These are phyloP conservation scores for Ochropleura plecta DNA, from an alignment of 2,888 invertebrate species.

Conservation along the genomic window DNA sequence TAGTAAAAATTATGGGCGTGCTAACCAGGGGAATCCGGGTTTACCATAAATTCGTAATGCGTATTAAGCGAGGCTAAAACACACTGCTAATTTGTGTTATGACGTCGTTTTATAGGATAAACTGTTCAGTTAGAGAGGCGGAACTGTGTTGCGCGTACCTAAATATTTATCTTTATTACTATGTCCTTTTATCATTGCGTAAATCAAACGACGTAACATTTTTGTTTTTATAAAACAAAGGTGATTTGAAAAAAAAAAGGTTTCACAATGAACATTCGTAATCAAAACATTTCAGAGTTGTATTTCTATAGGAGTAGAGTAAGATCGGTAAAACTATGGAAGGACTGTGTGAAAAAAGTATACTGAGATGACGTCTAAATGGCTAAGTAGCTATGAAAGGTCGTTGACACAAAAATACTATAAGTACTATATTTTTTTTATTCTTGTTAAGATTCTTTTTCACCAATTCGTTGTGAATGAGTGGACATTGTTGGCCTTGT, in stretches of 20 bases:
- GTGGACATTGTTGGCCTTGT: no score
- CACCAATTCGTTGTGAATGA: no score
- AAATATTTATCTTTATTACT: constrained; percentile 10
- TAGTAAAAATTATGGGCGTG: constrained; percentile 53
- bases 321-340: neutral
- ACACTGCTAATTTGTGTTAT: constrained; percentile 48
- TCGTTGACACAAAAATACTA: no score
- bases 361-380: neutral
- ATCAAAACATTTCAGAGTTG: no score
- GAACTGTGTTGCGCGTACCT: constrained; percentile 7
- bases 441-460: no score
- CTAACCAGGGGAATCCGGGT: constrained; percentile 42
- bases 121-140: constrained; percentile 20
- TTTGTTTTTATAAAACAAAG: neutral
- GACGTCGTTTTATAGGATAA: constrained; percentile 32
- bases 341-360: neutral
- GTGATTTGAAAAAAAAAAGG: neutral
- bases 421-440: no score
- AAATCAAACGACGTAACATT: neutral
- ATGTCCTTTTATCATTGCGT: neutral
- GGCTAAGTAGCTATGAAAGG: neutral
- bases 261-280: neutral
- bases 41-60: constrained; percentile 46
- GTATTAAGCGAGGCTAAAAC: constrained; percentile 30
- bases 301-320: neutral